A percentile compares a stretch with the other conserved stretches of the same genome.
These are phyloP conservation scores for Chironomus tepperi DNA, from an alignment of 1,140 invertebrate genomes.

Conservation along the genomic window DNA sequence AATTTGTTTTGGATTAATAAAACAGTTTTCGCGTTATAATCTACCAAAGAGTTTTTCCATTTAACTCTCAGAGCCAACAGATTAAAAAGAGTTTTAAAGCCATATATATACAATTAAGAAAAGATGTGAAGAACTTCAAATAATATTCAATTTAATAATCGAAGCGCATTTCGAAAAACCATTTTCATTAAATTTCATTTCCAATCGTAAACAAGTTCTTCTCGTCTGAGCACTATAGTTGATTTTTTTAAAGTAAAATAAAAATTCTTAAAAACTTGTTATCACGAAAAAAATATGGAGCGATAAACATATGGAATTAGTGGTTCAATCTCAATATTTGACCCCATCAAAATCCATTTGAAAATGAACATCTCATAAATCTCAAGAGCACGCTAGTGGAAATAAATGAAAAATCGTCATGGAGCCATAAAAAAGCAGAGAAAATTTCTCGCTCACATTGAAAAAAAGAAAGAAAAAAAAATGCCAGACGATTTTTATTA, in stretches of 20 bases:
- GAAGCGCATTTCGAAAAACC: background rate
- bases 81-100: too few relatives aligned
- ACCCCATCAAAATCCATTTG: background rate
- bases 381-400: background rate
- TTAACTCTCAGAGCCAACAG: too few relatives aligned
- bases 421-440: background rate
- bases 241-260: too few relatives aligned
- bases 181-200: background rate
- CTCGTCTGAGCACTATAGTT: background rate
- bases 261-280: too few relatives aligned
- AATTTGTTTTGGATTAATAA: too few relatives aligned
- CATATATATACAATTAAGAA: too few relatives aligned
- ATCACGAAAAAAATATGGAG: background rate
- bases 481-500: constrained; percentile 1
- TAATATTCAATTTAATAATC: background rate
- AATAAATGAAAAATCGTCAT: constrained; percentile 9
- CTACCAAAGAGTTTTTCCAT: too few relatives aligned
- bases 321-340: background rate
- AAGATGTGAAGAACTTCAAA: too few relatives aligned
- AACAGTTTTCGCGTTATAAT: too few relatives aligned
- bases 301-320: constrained; percentile 8
- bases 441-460: constrained; percentile 4
- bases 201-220: constrained; percentile 8
- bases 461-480: background rate
- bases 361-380: constrained; percentile 14